Base-by-base conservation (phyloP, 2,113 vertebrate genomes). In the Chamaea fasciata region DNA sequence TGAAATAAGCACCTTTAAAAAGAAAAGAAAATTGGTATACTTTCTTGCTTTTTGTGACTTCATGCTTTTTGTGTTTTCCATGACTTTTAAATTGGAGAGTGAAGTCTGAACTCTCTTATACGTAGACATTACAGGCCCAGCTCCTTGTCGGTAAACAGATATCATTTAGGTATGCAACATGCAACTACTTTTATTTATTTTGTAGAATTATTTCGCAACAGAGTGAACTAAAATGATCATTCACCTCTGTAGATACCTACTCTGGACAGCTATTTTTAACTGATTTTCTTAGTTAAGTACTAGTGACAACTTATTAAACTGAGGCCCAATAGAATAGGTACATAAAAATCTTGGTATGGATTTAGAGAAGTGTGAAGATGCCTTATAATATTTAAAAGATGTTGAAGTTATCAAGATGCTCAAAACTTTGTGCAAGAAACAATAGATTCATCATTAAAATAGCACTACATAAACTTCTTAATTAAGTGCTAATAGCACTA, bases 341-440 rank as follows among this genome's bases (percentile, higher is more conserved):
- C 47, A 91, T 82, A 37, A 64, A 71, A 76, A 60, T 56, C n/a
- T 62, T 78, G 14, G 13, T 71, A 53, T 17, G 4, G 60, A 62
- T 67, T 75, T 70, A 68, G 77, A 95, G 69, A 85, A 49, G 28
- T 42, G 24, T 52, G 70, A 76, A 63, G 46, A 28, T 76, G 11
- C 19, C 63, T 89, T 78, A 60, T 26, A 52, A 37, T 79, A 65
- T 86, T 93, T 83, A 65, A 93, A 95, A 30, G 74, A 62, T 37
- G 65, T 92, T 53, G 35, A 92, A 93, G 30, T 39, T 84, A 63
- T 78, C 60, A 87, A 83, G 26, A 39, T 91, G 33, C 62, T 79
- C 37, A 93, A 90, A 95, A 92, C 50, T 93, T 88, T 92, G 39
- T 86, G 18, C 22, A 88, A 79, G 53, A 87, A 95, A 87, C 76